Base-by-base conservation (phyloP, 2,888 invertebrate species). In the Cephonodes hylas region DNA sequence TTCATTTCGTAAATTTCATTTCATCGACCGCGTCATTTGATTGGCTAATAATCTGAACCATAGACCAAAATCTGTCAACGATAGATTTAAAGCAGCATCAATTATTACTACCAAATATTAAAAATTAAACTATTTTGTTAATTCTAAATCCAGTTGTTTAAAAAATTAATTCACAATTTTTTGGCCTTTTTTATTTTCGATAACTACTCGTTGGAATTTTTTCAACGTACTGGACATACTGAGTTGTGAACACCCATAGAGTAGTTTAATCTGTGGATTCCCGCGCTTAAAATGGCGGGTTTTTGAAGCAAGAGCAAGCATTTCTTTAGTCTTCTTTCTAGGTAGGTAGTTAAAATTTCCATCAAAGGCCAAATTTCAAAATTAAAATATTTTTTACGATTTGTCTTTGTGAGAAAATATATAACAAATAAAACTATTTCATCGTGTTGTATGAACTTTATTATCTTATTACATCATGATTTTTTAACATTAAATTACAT, bases 401-500 rank as follows among this genome's bases (percentile, higher is more conserved):
- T n/a, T n/a, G n/a, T n/a, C n/a, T n/a, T n/a, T n/a, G n/a, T n/a
- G n/a, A n/a, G n/a, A n/a, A n/a, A n/a, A n/a, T n/a, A n/a, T n/a
- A n/a, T n/a, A n/a, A 3, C 64, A 62, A 65, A 59, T 57, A 68
- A 64, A 64, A 58, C 23, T 53, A 27, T 15, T 18, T 10, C 31
- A 57, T 10, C 15, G 42, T 56, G 59, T 84, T 73, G 81, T 88
- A 89, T 88, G 86, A 88, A 87, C 80, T 88, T 89, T 89, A 88
- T 86, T 81, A 83, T 80, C 76, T 76, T 75, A 84, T 84, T 83
- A 87, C 83, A 90, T 87, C 85, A 89, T 89, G 89, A 91, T 90
- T 89, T 83, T 80, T 85, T 81, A 84, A 87, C 85, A 85, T 88
- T 85, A 88, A 84, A 86, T 86, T 87, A 84, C 84, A 87, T 81